Base-by-base conservation (phyloP, 2,113 vertebrate genomes). In the Erythrocercus mccallii region DNA sequence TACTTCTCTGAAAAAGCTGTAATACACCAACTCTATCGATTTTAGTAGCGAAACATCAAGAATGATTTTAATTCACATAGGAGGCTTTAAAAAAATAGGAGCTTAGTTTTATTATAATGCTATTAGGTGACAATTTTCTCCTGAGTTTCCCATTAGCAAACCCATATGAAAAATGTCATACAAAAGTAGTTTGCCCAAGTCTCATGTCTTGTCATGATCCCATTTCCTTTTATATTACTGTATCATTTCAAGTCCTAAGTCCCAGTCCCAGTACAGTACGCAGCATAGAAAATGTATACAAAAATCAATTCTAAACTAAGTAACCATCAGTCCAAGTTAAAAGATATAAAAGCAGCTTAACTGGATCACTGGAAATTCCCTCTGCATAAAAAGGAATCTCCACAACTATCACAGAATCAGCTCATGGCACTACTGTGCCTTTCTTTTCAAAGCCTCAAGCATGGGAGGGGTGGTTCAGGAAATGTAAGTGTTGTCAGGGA, bases 231-330 rank as follows among this genome's bases (percentile, higher is more conserved):
- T 72, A 76, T 48, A 78, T 14, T 84, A 25, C 1, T 53, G 54
- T n/a, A 82, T 58, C 38, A 80, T 54, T 87, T 77, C 9, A 77
- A 77, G 38, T 69, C 35, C 76, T 73, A 64, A 66, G 21, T 65
- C 40, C 45, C 28, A 50, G 8, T 42, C 58, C 45, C 54, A 38
- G 24, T 93, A 73, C 48, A 71, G 37, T 28, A 68, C 10, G 40
- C 73, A 90, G 20, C 3, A 3, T 58, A 83, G 45, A 62, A 92
- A 94, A 81, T 18, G 22, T 38, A 86, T 51, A 73, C 6, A 8
- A 93, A 95, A 95, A 88, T 88, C 4, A 81, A 88, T 82, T 90
- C 54, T 58, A 93, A 92, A 81, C 86, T 81, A 80, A 86, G 62
- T 62, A 88, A 88, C 54, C 50, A 72, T 70, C 40, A 54, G 38